Base-by-base conservation (phyloP, 2,113 vertebrate genomes). In the Dinomys branickii region DNA sequence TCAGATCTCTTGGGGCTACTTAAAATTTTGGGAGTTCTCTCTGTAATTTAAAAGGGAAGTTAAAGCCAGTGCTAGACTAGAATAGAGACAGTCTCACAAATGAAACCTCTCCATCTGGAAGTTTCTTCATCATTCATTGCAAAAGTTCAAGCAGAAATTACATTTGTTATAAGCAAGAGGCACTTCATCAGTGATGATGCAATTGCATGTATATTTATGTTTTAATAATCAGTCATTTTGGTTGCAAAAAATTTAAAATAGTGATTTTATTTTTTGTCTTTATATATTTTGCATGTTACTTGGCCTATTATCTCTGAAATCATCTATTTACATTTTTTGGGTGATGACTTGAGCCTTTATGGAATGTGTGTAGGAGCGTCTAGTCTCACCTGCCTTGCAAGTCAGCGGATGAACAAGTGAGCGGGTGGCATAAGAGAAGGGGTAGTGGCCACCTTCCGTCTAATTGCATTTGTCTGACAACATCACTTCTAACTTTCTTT, bases 21-120 rank as follows among this genome's bases (percentile, higher is more conserved):
- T 98, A 97, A 97, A 98, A 98, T 97, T 98, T 97, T 90, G 98
- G 98, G 98, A 99, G 98, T 98, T 98, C 96, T 98, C 88, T 94
- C 84, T 85, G 98, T 98, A 98, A 58, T 98, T 98, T 98, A 97
- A 98, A 98, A 98, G 94, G 92, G 92, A 97, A 98, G 94, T 94
- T 98, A 98, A 97, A 98, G 88, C 92, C 95, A 98, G 94, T 94
- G 90, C 54, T 78, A 78, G 75, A 30, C 2, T 50, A 78, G 92
- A 96, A 97, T 93, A 98, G 96, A 96, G 77, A 92, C 95, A 98
- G 97, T 97, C 84, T 33, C 28, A 97, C 97, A 92, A 88, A 97
- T 98, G 98, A 98, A 98, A 94, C 87, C 92, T 96, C 91, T 97
- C 97, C 96, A 96, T 97, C 96, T 97, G 97, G 97, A 97, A 97